phyloP scores from a whole-genome alignment of 2,797 vertebrate species.

The Mormyrus proboscirostris region DNA sequence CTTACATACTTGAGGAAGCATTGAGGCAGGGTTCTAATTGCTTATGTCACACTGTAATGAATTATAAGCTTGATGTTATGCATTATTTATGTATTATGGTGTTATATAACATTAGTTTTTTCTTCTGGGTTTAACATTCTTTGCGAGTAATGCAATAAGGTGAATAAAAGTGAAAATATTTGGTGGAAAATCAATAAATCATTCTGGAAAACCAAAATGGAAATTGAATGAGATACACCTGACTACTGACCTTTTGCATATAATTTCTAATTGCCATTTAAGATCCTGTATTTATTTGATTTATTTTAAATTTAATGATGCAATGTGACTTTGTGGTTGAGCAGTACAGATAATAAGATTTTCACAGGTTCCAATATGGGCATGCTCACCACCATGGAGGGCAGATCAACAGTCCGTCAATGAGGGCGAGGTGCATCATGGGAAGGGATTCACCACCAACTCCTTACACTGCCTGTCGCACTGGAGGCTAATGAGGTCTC shows the following conservation, averaged over 20 bases:
- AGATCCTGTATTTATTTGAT: neutral
- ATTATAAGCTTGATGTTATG: neutral
- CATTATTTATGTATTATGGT: neutral
- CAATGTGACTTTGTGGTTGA: neutral
- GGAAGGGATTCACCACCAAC: neutral
- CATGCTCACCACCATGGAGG: neutral
- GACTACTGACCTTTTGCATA: neutral
- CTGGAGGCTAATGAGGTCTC: neutral
- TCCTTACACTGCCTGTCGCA: neutral
- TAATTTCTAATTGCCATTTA: neutral
- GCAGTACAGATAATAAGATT: neutral
- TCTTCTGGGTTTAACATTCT: neutral
- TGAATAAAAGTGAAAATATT: neutral
- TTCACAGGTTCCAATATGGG: neutral
- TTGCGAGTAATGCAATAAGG: neutral
- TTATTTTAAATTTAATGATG: constrained; percentile 10
- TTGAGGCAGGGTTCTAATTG: neutral
- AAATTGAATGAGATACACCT: neutral
- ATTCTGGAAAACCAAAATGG: neutral
- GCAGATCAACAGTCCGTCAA: neutral
- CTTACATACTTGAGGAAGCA: neutral
- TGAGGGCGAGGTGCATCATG: neutral
- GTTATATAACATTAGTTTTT: neutral
- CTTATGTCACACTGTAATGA: neutral
- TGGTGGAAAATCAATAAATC: neutral